Base-by-base conservation (phyloP, 2,797 vertebrate species). In the Lophius americanus region DNA sequence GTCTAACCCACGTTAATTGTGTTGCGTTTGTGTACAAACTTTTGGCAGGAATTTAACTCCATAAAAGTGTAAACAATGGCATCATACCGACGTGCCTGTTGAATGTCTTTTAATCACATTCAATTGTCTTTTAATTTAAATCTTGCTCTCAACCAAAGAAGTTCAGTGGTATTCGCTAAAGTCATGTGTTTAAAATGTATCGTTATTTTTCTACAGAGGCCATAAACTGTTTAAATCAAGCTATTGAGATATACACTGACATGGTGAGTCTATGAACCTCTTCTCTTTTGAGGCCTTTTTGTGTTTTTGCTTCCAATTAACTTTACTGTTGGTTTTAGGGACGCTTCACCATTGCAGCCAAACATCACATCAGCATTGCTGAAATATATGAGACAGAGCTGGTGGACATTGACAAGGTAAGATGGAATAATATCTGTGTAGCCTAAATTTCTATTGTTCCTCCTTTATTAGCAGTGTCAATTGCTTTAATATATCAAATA, bases 341-440 rank as follows among this genome's bases (percentile, higher is more conserved):
- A 3, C 94, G 96, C 39, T 98, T 98, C 88, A 98, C 96, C 5
- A 97, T 98, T 0, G 96, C 96, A 3, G 96, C 96, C 36, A 98
- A 98, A 78, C 96, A 98, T 82, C 96, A 98, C 85, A 94, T 97
- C 68, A 92, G 92, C 60, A 98, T 98, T 1, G 96, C 96, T 0
- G 96, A 98, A 85, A 93, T 97, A 75, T 97, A 95, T 2, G 96
- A 98, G 91, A 94, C 95, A 0, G 96, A 98, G 75, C 87, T 98
- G 78, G 95, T 96, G 55, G 96, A 98, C 74, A 93, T 98, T 0
- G 96, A 98, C 70, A 97, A 97, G 95, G 96, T 97, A 7, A 49
- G 79, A 51, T 33, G 4, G 49, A 54, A 55, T 23, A 23, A 23
- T 47, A 9, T 9, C 14, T 13, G 36, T 57, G 36, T 64, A 43